phyloP scores from a whole-genome alignment of 2,888 invertebrate species.

The Netelia melanura region DNA sequence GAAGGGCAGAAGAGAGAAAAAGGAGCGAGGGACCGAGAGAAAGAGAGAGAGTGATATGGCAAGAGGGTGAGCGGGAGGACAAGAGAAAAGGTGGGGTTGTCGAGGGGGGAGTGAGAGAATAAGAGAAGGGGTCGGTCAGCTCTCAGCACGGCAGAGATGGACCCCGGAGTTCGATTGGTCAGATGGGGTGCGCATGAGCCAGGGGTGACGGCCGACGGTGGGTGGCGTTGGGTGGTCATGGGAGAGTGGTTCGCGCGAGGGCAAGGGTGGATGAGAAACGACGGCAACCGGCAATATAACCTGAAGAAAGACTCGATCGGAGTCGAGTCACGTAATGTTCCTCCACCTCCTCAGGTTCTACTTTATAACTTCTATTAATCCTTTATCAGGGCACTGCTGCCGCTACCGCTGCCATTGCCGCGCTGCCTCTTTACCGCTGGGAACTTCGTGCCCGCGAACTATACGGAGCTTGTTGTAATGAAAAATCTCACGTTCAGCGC shows the following conservation, averaged over 20 bases:
- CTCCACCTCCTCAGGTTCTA: constrained; percentile 84
- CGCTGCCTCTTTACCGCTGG: constrained; percentile 22
- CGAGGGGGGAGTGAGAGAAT: constrained; percentile 69
- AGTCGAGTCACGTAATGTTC: constrained; percentile 85
- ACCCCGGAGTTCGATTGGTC: constrained; percentile 84
- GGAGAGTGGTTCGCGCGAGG: constrained; percentile 67
- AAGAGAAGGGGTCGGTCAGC: constrained; percentile 82
- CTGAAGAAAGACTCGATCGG: constrained; percentile 84
- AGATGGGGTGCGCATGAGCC: constrained; percentile 84
- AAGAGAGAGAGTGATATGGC: constrained; percentile 44
- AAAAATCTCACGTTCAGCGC: constrained; percentile 74
- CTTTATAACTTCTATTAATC: constrained; percentile 85
- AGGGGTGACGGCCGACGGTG: constrained; percentile 73
- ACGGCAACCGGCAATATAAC: constrained; percentile 84
- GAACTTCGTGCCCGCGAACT: constrained; percentile 68
- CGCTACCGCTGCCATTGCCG: constrained; percentile 36
- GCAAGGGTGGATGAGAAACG: constrained; percentile 83
- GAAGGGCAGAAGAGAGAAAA: constrained; percentile 52
- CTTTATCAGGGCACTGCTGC: constrained; percentile 77
- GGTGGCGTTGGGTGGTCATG: constrained; percentile 71
- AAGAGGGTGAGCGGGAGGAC: constrained; percentile 39
- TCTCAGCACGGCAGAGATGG: constrained; percentile 79
- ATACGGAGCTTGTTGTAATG: constrained; percentile 71
- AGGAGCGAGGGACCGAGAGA: constrained; percentile 16
- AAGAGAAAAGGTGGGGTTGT: constrained; percentile 62